phyloP scores from a whole-genome alignment of 2,797 vertebrate genomes.

The Paguma larvata region DNA sequence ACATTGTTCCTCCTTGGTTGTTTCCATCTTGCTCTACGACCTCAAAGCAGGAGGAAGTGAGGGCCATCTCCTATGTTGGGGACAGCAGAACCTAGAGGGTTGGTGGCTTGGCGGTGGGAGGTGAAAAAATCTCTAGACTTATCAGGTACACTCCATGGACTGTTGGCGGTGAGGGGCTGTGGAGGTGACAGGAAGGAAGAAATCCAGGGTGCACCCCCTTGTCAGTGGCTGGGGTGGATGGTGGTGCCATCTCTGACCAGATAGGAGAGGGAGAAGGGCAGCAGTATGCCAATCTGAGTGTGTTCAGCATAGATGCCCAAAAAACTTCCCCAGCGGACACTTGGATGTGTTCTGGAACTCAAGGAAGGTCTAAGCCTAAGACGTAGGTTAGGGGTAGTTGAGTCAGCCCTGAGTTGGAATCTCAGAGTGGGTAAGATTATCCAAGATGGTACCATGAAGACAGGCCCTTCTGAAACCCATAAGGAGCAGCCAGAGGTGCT shows the following conservation, averaged over 20 bases:
- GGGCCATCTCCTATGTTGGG: neutral
- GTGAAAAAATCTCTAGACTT: slow-evolving; percentile 10
- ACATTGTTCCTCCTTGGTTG: neutral
- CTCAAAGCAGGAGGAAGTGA: neutral
- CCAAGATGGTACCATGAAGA: neutral
- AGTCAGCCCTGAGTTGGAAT: neutral
- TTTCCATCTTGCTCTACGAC: neutral
- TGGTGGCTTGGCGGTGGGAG: neutral
- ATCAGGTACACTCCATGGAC: neutral
- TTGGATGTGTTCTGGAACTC: neutral
- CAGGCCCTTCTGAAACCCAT: neutral
- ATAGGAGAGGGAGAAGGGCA: neutral
- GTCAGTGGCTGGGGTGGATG: neutral
- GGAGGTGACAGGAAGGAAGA: neutral
- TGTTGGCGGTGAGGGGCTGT: neutral
- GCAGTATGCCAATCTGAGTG: neutral
- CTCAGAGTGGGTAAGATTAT: neutral
- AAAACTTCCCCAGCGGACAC: neutral
- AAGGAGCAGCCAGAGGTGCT: neutral
- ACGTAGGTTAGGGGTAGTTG: neutral
- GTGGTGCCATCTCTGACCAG: neutral
- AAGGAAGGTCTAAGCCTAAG: neutral
- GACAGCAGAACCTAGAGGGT: neutral
- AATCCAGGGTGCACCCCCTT: neutral
- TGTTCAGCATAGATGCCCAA: too few relatives aligned